Conservation (phyloP, 2,113 vertebrate genomes). For the Acinonyx jubatus region DNA sequence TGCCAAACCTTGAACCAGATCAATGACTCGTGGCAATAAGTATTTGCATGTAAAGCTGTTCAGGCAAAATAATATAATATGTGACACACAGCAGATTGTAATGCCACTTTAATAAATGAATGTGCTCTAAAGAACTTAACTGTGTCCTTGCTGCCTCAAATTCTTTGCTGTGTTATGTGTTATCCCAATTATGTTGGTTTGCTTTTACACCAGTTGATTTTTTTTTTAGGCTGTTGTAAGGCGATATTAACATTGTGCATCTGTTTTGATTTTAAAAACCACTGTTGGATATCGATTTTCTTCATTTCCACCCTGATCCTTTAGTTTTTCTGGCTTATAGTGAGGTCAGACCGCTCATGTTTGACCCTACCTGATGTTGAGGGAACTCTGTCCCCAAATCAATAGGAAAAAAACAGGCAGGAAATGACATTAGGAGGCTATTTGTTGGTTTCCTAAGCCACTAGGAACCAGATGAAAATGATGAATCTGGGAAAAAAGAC, state of each 20-base stretch:
- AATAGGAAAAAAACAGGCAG: constrained; percentile 16
- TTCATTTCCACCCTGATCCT: background rate
- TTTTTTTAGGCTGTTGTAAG: background rate
- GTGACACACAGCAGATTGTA: constrained; percentile 67
- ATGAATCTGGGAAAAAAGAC: constrained; percentile 50
- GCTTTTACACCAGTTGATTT: background rate
- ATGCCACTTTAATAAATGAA: constrained; percentile 73
- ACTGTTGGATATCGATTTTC: constrained; percentile 42
- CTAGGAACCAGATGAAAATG: constrained; percentile 47
- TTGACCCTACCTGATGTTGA: background rate
- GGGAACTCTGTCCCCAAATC: constrained; percentile 38
- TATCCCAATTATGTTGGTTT: background rate
- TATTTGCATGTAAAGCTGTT: constrained; percentile 77
- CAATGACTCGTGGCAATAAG: constrained; percentile 68
- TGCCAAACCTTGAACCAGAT: constrained; percentile 66
- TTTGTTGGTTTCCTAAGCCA: constrained; percentile 34
- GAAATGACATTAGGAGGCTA: constrained; percentile 16
- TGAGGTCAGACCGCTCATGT: background rate
- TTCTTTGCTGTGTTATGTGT: background rate
- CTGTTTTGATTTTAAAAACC: constrained; percentile 57
- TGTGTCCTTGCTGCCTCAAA: constrained; percentile 30
- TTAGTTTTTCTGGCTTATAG: constrained; percentile 43
- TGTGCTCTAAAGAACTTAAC: constrained; percentile 62
- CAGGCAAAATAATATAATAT: constrained; percentile 61
- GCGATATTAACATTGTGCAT: constrained; percentile 14